A percentile compares a stretch with the other conserved stretches of the same genome.
phyloP scores from a whole-genome alignment of 2,113 vertebrate species.

The Solenodon paradoxus region DNA sequence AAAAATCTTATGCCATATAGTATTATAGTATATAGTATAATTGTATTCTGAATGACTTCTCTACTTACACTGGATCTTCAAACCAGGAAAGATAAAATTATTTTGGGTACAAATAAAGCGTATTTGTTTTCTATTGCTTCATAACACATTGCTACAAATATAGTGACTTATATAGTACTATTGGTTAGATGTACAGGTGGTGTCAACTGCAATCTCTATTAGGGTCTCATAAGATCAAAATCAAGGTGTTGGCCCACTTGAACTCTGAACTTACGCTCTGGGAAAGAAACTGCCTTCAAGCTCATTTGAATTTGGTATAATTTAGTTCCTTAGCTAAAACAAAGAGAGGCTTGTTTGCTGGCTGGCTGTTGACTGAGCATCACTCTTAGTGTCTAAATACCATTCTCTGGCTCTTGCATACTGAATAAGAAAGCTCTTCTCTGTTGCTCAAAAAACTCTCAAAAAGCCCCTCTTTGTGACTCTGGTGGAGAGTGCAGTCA shows the following conservation, averaged over 20 bases:
- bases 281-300: background rate
- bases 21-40: no score
- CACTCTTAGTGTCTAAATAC: background rate
- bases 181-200: background rate
- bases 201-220: background rate
- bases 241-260: background rate
- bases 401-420: background rate
- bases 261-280: background rate
- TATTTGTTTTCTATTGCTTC: background rate
- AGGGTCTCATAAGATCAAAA: background rate
- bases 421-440: no score
- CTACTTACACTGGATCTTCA: background rate
- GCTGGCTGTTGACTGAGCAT: background rate
- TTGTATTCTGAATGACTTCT: background rate
- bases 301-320: background rate
- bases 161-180: background rate
- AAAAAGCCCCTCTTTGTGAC: no score
- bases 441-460: no score
- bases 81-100: background rate
- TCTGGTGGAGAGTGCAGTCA: no score
- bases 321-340: background rate
- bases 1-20: no score
- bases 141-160: background rate
- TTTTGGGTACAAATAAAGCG: background rate
- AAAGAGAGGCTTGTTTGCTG: fast-evolving